Evolutionary conservation across 2,113 vertebrate species (phyloP).

Genomic region (Pterocles orientalis): DNA sequence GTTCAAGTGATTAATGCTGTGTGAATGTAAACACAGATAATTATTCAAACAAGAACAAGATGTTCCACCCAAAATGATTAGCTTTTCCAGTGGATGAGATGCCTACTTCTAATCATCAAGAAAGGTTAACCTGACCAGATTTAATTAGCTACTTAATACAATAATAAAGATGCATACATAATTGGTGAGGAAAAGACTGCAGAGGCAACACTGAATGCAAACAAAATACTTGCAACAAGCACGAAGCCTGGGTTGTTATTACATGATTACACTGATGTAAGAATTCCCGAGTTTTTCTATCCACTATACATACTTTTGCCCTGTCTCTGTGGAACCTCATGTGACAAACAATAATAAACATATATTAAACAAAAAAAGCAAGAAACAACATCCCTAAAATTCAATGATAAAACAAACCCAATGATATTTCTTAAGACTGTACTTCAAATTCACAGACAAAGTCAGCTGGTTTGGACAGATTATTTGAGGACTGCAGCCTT

Average conservation of each 20-base stretch:
- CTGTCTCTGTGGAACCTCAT: background rate
- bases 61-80: constrained; percentile 36
- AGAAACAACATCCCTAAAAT: background rate
- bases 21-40: constrained; percentile 63
- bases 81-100: background rate
- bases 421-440: background rate
- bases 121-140: constrained; percentile 54
- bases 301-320: background rate
- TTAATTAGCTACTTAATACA: constrained; percentile 34
- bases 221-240: constrained; percentile 25
- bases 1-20: constrained; percentile 29
- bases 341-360: background rate
- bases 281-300: background rate
- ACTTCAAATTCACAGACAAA: background rate
- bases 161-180: background rate
- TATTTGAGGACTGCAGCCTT: background rate
- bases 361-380: background rate
- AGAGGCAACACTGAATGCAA: background rate
- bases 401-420: background rate
- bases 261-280: background rate
- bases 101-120: background rate
- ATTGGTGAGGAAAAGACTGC: background rate
- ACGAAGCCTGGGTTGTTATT: constrained; percentile 26
- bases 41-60: constrained; percentile 48
- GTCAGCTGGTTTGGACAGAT: background rate